Percentiles rank a stretch among this genome's conserved stretches.
Evolutionary conservation across 1,140 invertebrate species (phyloP).

Genomic region (Drosophila auraria): DNA sequence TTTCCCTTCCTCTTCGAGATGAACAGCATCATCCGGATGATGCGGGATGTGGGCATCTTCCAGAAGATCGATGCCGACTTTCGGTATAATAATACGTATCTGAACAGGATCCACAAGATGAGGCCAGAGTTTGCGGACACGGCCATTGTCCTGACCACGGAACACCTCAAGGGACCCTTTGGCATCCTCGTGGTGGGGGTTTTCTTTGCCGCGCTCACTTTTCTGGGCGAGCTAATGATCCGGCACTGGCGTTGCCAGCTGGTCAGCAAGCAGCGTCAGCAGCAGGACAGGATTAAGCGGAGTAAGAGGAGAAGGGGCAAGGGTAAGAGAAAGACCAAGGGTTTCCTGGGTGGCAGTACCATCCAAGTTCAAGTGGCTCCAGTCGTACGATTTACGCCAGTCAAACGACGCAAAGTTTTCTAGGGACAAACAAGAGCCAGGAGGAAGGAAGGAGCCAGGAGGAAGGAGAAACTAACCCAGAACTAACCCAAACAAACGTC

Average conservation of each 20-base stretch:
- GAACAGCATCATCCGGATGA: constrained; percentile 81
- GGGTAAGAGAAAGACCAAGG: constrained; percentile 35
- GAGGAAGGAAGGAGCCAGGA: neutral
- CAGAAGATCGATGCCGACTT: constrained; percentile 77
- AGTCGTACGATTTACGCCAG: constrained; percentile 67
- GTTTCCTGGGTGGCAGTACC: constrained; percentile 11
- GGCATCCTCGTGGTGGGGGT: constrained; percentile 84
- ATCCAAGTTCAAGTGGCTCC: constrained; percentile 66
- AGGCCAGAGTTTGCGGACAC: constrained; percentile 59
- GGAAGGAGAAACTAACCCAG: constrained; percentile 11
- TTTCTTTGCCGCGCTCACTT: constrained; percentile 38
- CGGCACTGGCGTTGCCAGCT: constrained; percentile 18
- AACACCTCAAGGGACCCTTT: constrained; percentile 86
- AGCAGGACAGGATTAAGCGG: neutral
- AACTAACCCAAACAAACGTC: constrained; percentile 56
- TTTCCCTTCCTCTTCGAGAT: constrained; percentile 86
- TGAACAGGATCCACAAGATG: constrained; percentile 77
- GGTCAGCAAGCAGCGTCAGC: neutral
- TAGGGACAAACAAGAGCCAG: constrained; percentile 49
- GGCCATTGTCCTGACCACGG: constrained; percentile 84
- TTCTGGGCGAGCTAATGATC: constrained; percentile 53
- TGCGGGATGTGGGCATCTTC: constrained; percentile 85
- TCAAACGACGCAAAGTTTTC: constrained; percentile 74
- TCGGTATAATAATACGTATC: constrained; percentile 74
- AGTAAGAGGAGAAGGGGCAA: neutral